Evolutionary conservation across 1,140 invertebrate genomes (phyloP), one percentile per base, ranked within the genome.

Genomic region (Saccostrea echinata): DNA sequence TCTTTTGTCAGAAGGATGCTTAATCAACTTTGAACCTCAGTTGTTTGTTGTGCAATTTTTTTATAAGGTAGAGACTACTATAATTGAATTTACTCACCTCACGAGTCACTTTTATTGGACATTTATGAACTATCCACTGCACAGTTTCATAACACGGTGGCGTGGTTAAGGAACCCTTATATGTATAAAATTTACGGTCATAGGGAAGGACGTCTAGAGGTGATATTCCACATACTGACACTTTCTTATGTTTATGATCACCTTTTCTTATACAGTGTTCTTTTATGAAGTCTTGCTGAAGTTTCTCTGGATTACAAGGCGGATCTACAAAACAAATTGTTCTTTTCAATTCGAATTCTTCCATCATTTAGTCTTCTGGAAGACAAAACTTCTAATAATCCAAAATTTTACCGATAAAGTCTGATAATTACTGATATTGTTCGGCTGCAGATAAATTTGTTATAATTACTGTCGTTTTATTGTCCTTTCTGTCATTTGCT

Each of bases 131-230:
- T 18, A 96, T 96, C 97, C 97, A 97, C 1, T 95, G 95, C 0
- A 97, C 97, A 2, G 95, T 94, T 92, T 97, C 97, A 51, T 95
- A 95, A 88, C 97, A 97, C 3, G 93, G 94, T 2, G 97, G 97
- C 3, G 97, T 97, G 2, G 97, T 97, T 64, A 97, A 93, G 0
- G 97, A 97, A 9, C 97, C 97, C 0, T 95, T 87, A 90, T 97
- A 97, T 6, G 95, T 94, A 91, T 96, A 97, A 92, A 82, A 91
- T 27, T 30, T 43, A 18, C 27, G 35, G 43, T 83, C 43, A 27
- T 24, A 52, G 12, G 81, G 81, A 9, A 83, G 81, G 81, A 83
- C 43, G n/a, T 83, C 81, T 33, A 12, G 24, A 18, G 81, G 81
- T 12, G 68, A 35, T 27, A 76, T 76, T 12, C 68, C 68, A 76